Conservation (phyloP, 2,113 vertebrate species). For the Panurus biarmicus region DNA sequence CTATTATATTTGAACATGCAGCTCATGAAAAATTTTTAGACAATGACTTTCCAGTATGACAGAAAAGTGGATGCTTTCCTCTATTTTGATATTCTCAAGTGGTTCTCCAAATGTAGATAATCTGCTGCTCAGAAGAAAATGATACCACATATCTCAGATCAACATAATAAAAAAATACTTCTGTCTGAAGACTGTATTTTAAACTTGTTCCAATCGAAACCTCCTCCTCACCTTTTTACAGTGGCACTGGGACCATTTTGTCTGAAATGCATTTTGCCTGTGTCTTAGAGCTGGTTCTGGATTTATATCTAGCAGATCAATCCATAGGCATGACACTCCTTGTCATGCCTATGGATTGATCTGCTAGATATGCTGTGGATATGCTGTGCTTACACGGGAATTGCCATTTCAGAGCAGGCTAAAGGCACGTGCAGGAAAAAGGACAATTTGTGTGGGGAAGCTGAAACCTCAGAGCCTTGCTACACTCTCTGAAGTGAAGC, state of each 20-base stretch:
- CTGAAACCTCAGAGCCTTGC: background rate
- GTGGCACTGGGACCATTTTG: background rate
- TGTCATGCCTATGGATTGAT: background rate
- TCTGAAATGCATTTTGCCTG: background rate
- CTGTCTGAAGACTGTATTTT: background rate
- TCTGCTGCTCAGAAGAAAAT: background rate
- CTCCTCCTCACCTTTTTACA: background rate
- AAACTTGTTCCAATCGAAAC: background rate
- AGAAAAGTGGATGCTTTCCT: background rate
- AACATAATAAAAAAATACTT: background rate
- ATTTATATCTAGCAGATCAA: background rate
- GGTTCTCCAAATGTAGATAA: background rate
- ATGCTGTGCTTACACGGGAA: background rate
- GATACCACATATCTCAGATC: background rate
- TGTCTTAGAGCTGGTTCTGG: background rate
- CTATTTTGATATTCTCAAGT: background rate
- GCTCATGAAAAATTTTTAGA: background rate
- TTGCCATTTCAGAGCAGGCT: background rate
- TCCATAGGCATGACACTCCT: too few species aligned
- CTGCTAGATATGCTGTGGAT: background rate
- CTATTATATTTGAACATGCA: background rate
- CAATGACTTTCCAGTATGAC: background rate
- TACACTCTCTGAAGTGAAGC: fast-evolving
- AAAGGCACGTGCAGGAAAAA: background rate
- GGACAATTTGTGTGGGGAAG: background rate